A percentile compares a stretch with the other conserved stretches of the same genome.
Conservation (phyloP, 2,113 vertebrate species). For the Anseranas semipalmata region DNA sequence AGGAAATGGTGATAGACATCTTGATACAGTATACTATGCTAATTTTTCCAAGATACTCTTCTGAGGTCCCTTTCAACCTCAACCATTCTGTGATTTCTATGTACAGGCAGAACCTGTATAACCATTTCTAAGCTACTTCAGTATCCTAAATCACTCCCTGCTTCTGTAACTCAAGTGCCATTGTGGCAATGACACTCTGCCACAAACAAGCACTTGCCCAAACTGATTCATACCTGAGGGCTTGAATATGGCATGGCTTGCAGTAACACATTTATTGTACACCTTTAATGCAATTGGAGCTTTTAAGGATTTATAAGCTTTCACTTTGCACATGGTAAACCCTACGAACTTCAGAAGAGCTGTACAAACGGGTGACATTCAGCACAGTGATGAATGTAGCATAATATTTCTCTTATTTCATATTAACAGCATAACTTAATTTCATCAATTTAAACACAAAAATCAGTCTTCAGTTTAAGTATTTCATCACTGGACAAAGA, state of each 20-base stretch:
- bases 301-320: background rate
- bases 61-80: too few species aligned
- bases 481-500: background rate
- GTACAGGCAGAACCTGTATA: background rate
- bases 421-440: background rate
- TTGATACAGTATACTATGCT: background rate
- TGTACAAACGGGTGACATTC: background rate
- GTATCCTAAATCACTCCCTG: background rate
- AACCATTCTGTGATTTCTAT: too few species aligned
- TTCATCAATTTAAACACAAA: background rate
- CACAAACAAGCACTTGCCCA: background rate
- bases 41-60: conserved; percentile 9
- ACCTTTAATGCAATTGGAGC: background rate
- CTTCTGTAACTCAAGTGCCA: background rate
- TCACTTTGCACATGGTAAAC: background rate
- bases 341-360: background rate
- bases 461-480: background rate
- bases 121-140: background rate
- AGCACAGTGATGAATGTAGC: background rate
- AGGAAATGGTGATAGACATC: background rate
- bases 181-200: rapidly evolving
- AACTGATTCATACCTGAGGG: background rate
- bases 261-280: background rate
- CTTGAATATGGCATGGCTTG: background rate
- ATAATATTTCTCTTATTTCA: background rate